phyloP scores from a whole-genome alignment of 2,888 invertebrate species.

The Heliconius sara region DNA sequence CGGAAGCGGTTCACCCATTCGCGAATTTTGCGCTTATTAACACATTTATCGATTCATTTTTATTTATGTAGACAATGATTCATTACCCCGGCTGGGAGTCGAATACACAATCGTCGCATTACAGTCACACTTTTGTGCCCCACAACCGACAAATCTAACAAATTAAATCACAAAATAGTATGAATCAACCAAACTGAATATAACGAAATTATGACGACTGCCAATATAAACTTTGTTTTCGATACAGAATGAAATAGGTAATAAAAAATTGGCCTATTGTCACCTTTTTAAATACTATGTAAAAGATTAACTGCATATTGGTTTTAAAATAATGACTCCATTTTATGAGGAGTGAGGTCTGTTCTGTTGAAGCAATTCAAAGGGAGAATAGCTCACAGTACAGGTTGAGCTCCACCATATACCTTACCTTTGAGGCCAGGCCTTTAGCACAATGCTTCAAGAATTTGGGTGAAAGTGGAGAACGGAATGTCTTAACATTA shows the following conservation, averaged over 20 bases:
- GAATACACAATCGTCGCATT: no score
- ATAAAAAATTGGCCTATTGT: neutral
- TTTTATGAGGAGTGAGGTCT: neutral
- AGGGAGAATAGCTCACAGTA: neutral
- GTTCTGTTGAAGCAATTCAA: neutral
- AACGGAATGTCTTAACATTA: no score
- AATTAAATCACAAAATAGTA: neutral
- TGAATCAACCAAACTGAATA: neutral
- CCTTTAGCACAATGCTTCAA: no score
- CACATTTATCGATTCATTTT: no score
- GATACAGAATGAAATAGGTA: neutral
- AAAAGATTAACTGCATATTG: neutral
- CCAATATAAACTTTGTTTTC: neutral
- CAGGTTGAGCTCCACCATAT: neutral
- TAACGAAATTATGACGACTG: conserved; percentile 16
- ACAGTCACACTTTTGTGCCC: no score
- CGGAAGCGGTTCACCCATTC: no score
- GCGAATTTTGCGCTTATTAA: no score
- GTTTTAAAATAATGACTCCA: neutral
- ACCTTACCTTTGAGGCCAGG: no score
- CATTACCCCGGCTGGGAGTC: no score
- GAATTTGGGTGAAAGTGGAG: no score
- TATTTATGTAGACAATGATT: no score
- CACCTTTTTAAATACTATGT: neutral
- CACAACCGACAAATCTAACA: neutral